Evolutionary conservation across 2,113 vertebrate genomes (phyloP), one percentile per base, ranked within the genome.

Genomic region (mouse (Mus musculus)): DNA sequence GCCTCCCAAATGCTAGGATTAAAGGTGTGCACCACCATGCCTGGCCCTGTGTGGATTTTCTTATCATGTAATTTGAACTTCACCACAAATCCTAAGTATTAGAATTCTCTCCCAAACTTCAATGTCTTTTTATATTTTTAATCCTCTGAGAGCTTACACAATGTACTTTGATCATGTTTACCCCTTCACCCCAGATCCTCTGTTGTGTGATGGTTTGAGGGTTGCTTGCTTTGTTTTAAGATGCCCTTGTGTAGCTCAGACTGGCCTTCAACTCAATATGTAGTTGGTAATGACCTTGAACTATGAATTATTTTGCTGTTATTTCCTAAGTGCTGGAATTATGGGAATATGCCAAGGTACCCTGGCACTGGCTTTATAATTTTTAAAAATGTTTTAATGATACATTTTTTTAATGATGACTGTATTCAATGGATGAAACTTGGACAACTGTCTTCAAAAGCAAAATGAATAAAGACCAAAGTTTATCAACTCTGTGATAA

Each of bases 391-490:
- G 36, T n/a, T 81, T 82, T 63, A 28, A 28, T 10, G 7, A 59
- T 69, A 65, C 1, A 4, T 0, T 95, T 95, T 95, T 89, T 63
- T 63, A 26, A 91, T 71, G 61, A 92, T 80, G 52, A 49, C 36
- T 95, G 17, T 56, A n/a, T 33, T 56, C n/a, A 84, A 13, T n/a
- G 14, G 88, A 30, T 63, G 52, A 95, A 76, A 36, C 88, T 94
- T 28, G 26, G 81, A 71, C 28, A 89, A 52, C 52, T 80, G 59
- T 14, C 59, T 56, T 82, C 39, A 78, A 93, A 89, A 88, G 9
- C 9, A 8, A 71, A 80, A 30, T 22, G 56, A 56, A 88, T 22
- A 56, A 16, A 89, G 13, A 20, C 36, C 65, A 92, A 89, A 89
- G 0, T 7, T 72, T 4, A 33, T 84, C 9, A 61, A 12, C 52